phyloP scores from a whole-genome alignment of 2,888 invertebrate genomes.

The Amiota minor region DNA sequence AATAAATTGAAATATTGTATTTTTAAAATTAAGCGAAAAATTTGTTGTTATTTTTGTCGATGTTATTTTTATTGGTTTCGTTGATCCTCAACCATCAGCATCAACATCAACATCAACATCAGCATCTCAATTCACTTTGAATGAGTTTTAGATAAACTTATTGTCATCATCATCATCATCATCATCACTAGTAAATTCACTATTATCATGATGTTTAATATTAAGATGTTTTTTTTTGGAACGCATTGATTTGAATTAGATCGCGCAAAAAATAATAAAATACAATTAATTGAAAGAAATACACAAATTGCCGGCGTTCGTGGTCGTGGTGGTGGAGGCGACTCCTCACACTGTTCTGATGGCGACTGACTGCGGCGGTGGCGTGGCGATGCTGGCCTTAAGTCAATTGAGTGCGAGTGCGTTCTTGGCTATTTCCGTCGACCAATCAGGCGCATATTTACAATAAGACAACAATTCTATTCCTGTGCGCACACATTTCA shows the following conservation, averaged over 20 bases:
- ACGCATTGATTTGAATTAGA: too few relatives aligned
- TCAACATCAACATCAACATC: constrained; percentile 45
- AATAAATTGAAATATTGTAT: constrained; percentile 65
- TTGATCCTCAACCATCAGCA: constrained; percentile 52
- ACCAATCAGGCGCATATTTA: constrained; percentile 37
- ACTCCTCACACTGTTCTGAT: neutral
- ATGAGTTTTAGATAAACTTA: too few relatives aligned
- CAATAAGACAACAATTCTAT: constrained; percentile 6
- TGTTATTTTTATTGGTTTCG: constrained; percentile 57
- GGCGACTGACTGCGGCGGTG: neutral
- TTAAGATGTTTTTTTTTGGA: too few relatives aligned
- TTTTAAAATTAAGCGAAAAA: constrained; percentile 58
- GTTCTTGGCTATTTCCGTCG: constrained; percentile 31
- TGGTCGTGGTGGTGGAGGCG: neutral
- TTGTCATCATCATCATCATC: too few relatives aligned
- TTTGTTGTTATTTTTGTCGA: constrained; percentile 47
- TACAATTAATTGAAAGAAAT: neutral
- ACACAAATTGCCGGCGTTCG: constrained; percentile 5
- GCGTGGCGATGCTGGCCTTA: constrained; percentile 6
- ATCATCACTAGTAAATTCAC: too few relatives aligned
- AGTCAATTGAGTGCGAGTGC: constrained; percentile 30
- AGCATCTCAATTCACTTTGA: too few relatives aligned
- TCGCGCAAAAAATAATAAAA: neutral
- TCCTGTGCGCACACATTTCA: neutral
- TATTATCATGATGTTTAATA: constrained; percentile 26